Conservation (phyloP, 1,140 invertebrate genomes). For the Drosophila varians region DNA sequence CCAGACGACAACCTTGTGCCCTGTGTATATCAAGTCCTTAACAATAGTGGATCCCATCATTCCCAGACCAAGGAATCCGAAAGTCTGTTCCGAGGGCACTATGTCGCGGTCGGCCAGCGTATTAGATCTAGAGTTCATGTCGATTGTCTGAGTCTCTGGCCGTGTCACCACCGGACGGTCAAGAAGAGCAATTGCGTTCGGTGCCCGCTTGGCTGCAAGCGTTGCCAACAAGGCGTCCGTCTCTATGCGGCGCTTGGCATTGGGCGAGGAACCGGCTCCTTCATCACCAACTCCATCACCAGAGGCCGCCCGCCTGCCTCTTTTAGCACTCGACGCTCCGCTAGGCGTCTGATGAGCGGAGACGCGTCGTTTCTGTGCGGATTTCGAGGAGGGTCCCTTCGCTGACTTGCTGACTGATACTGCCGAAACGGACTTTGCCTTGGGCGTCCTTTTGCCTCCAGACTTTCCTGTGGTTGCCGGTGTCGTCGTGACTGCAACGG, state of each 20-base stretch:
- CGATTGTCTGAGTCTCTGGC: slow-evolving; percentile 90
- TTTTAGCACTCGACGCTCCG: slow-evolving; percentile 44
- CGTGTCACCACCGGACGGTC: slow-evolving; percentile 74
- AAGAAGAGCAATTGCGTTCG: slow-evolving; percentile 76
- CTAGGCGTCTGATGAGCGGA: slow-evolving; percentile 61
- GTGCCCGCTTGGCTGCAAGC: slow-evolving; percentile 58
- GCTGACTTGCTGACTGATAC: slow-evolving; percentile 42
- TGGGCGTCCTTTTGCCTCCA: slow-evolving; percentile 63
- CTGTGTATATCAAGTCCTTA: slow-evolving; percentile 96
- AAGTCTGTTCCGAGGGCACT: slow-evolving; percentile 92
- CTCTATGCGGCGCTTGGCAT: slow-evolving; percentile 50
- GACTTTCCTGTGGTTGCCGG: slow-evolving; percentile 44
- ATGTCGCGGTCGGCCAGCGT: slow-evolving; percentile 94
- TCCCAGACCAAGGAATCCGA: slow-evolving; percentile 97
- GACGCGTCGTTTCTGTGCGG: slow-evolving; percentile 69
- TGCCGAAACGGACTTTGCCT: slow-evolving; percentile 70
- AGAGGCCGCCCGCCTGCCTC: slow-evolving; percentile 45
- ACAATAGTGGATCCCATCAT: slow-evolving; percentile 98
- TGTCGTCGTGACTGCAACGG: slow-evolving; percentile 47
- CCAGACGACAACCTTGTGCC: slow-evolving; percentile 97
- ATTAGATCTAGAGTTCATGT: slow-evolving; percentile 91
- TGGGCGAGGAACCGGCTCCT: slow-evolving; percentile 52
- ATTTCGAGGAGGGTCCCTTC: slow-evolving; percentile 61
- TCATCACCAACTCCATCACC: slow-evolving; percentile 34
- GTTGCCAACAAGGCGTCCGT: slow-evolving; percentile 53